A percentile compares a stretch with the other conserved stretches of the same genome.
Evolutionary conservation across 1,140 invertebrate genomes (phyloP).

Genomic region (Diorhabda sublineata): DNA sequence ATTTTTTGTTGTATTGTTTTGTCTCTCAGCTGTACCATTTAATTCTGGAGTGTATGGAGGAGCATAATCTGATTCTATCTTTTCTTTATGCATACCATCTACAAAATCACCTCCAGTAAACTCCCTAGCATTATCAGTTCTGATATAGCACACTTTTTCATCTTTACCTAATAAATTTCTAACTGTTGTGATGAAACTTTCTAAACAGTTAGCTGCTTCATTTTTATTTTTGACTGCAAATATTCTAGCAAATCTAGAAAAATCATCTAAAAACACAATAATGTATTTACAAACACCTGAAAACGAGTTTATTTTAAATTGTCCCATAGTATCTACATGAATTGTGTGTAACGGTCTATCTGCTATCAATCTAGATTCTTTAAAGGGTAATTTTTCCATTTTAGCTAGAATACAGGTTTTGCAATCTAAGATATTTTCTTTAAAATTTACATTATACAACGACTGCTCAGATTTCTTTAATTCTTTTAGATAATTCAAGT

Average conservation of each 20-base stretch:
- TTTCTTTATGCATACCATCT: neutral
- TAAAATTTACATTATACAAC: too few species aligned
- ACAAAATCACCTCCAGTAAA: too few species aligned
- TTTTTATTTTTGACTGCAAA: neutral
- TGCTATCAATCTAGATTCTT: too few species aligned
- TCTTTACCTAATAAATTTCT: neutral
- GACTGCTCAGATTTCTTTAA: conserved; percentile 2
- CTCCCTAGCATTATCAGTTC: too few species aligned
- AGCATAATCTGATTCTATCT: neutral
- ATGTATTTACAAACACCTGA: neutral
- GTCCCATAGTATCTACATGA: conserved; percentile 3
- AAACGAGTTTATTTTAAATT: conserved; percentile 4
- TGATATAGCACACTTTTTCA: too few species aligned
- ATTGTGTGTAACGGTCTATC: neutral
- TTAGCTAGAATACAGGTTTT: conserved; percentile 4
- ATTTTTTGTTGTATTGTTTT: conserved; percentile 5
- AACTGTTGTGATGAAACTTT: neutral
- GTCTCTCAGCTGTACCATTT: conserved; percentile 4
- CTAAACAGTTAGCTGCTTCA: conserved; percentile 3
- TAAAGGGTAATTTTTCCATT: too few species aligned
- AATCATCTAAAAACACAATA: too few species aligned
- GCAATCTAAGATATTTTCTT: neutral
- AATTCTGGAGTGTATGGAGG: neutral
- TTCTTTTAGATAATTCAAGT: conserved; percentile 9
- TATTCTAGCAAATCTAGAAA: too few species aligned